Conservation (phyloP, 1,140 invertebrate species). For the Meteorus sp. region DNA sequence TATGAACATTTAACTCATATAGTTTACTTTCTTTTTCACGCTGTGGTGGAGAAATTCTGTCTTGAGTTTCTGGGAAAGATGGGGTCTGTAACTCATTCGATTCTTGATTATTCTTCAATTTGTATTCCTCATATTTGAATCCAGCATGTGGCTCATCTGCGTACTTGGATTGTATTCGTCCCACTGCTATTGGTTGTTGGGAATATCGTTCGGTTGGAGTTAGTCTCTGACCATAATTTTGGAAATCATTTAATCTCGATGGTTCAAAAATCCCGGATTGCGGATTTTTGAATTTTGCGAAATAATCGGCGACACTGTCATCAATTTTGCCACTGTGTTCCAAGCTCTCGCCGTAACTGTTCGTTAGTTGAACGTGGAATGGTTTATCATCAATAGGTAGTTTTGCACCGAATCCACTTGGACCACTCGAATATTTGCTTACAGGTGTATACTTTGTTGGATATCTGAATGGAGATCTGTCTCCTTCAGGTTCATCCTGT, state of each 20-base stretch:
- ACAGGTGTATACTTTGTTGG: background rate
- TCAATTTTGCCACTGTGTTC: slow-evolving; percentile 36
- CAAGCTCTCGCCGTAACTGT: slow-evolving; percentile 40
- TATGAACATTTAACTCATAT: no score
- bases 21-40: no score
- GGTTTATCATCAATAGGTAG: slow-evolving; percentile 29
- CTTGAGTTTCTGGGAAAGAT: background rate
- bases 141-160: background rate
- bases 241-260: slow-evolving; percentile 6
- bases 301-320: slow-evolving; percentile 41
- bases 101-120: slow-evolving; percentile 15
- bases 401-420: slow-evolving; percentile 3
- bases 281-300: slow-evolving; percentile 38
- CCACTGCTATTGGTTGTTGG: background rate
- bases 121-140: slow-evolving; percentile 33
- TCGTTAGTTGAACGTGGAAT: slow-evolving; percentile 24
- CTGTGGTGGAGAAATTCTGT: background rate
- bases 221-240: slow-evolving; percentile 4
- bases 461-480: background rate
- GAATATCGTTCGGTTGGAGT: background rate
- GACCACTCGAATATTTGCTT: background rate
- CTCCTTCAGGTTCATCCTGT: background rate
- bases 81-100: background rate
- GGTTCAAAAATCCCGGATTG: slow-evolving; percentile 34
- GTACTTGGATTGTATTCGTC: no score